Percentiles rank a stretch among this genome's conserved stretches.
phyloP scores from a whole-genome alignment of 92 coral and sea anemone genomes.

The Phenganax subtilis region DNA sequence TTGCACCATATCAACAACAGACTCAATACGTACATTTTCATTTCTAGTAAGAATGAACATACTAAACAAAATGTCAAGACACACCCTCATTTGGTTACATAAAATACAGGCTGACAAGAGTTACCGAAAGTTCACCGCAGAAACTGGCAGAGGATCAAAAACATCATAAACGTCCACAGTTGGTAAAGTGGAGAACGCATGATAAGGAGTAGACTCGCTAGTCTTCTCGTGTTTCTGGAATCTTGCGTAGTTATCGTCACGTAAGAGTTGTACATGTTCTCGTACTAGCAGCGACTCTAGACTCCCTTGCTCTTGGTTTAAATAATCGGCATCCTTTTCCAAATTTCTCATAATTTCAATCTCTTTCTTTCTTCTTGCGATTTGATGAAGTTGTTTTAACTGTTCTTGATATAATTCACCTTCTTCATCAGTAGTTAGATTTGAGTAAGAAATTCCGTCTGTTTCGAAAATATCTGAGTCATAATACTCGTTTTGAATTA shows the following conservation, averaged over 20 bases:
- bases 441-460: not conserved
- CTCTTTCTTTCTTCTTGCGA: not conserved
- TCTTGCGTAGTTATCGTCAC: conserved; percentile 3
- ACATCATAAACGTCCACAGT: conserved; percentile 21
- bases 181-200: conserved; percentile 8
- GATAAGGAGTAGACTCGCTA: not conserved
- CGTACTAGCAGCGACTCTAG: conserved; percentile 28
- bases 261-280: conserved; percentile 25
- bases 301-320: conserved; percentile 15
- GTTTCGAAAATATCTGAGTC: not conserved
- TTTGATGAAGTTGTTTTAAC: conserved; percentile 18
- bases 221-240: not conserved
- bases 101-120: not conserved
- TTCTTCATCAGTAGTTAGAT: conserved; percentile 24
- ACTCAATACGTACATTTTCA: conserved; percentile 47
- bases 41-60: conserved; percentile 6
- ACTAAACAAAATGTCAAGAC: not conserved
- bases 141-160: conserved; percentile 26
- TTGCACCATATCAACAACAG: conserved; percentile 77
- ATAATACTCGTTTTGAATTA: not conserved
- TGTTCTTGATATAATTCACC: conserved; percentile 31
- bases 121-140: conserved; percentile 33
- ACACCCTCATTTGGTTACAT: not conserved
- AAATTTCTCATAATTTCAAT: conserved; percentile 3
- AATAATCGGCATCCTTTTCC: conserved; percentile 7